These are phyloP conservation scores for Drosophila kikkawai DNA, from an alignment of 1,140 invertebrate species.

Conservation along the genomic window DNA sequence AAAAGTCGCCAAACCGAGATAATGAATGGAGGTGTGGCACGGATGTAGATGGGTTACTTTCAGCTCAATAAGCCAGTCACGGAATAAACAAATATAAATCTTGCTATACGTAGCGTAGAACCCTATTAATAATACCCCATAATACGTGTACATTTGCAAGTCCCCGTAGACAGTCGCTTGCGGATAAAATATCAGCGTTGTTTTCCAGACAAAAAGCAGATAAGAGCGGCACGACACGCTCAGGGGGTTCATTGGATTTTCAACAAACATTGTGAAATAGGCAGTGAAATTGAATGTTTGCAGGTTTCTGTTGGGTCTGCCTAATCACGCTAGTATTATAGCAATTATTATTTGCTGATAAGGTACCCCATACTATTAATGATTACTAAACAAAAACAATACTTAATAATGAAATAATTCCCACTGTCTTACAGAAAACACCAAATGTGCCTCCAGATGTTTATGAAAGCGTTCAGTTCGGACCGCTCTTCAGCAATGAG, in stretches of 20 bases:
- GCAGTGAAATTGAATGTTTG: neutral
- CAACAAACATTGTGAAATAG: conserved; percentile 3
- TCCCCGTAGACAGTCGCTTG: neutral
- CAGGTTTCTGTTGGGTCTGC: neutral
- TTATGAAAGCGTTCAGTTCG: conserved; percentile 62
- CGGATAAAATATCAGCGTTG: conserved; percentile 9
- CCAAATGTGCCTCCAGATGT: conserved; percentile 52
- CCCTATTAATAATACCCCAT: conserved; percentile 7
- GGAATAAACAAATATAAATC: no score
- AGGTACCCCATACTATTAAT: neutral
- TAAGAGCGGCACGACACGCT: neutral
- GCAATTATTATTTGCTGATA: neutral
- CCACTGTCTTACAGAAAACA: conserved; percentile 63
- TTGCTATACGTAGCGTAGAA: neutral
- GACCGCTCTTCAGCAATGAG: conserved; percentile 68
- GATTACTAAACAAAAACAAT: neutral
- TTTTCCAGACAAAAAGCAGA: neutral
- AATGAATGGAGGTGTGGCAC: neutral
- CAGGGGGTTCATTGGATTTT: neutral
- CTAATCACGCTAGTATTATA: neutral
- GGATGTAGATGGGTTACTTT: neutral
- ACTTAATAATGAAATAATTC: neutral
- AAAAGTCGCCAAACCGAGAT: neutral
- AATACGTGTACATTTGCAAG: neutral
- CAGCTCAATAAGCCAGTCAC: neutral